Percentiles rank a stretch among this genome's conserved stretches.
These are phyloP conservation scores for Sprattus sprattus DNA, from an alignment of 2,113 vertebrate species.

Conservation along the genomic window DNA sequence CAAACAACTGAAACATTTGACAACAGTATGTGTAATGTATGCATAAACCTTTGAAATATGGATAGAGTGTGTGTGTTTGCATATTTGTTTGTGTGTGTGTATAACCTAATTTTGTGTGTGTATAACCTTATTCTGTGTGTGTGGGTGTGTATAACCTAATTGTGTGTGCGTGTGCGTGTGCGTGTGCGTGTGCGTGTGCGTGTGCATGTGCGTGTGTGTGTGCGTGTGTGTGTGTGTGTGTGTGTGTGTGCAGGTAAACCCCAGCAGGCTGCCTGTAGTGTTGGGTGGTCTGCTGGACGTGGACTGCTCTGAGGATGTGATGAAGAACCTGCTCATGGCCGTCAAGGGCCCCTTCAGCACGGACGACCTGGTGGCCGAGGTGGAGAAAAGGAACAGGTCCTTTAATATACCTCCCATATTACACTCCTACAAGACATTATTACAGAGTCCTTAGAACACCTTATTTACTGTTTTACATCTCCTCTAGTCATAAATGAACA, in stretches of 20 bases:
- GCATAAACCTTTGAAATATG: too few relatives aligned
- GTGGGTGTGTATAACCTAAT: not conserved
- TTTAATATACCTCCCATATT: not conserved
- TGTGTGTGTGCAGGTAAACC: conserved; percentile 79
- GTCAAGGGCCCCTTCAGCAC: conserved; percentile 91
- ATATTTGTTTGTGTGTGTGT: not conserved
- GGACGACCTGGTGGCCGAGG: conserved; percentile 89
- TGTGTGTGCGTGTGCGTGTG: not conserved
- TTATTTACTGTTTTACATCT: too few relatives aligned
- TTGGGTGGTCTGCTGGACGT: conserved; percentile 90
- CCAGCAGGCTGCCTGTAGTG: conserved; percentile 86
- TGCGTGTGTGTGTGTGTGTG: conserved; percentile 2
- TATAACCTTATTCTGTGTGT: not conserved
- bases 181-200: not conserved
- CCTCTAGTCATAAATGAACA: too few relatives aligned
- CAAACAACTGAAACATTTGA: not conserved
- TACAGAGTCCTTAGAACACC: too few relatives aligned
- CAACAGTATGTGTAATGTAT: too few relatives aligned
- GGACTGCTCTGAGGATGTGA: conserved; percentile 91
- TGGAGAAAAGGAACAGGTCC: conserved; percentile 91
- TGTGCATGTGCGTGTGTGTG: conserved; percentile 9
- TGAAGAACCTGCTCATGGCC: conserved; percentile 89
- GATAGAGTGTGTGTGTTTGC: not conserved
- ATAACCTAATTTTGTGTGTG: too few relatives aligned
- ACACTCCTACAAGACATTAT: not conserved